phyloP scores from a whole-genome alignment of 2,113 vertebrate genomes.

The Alexandromys fortis region DNA sequence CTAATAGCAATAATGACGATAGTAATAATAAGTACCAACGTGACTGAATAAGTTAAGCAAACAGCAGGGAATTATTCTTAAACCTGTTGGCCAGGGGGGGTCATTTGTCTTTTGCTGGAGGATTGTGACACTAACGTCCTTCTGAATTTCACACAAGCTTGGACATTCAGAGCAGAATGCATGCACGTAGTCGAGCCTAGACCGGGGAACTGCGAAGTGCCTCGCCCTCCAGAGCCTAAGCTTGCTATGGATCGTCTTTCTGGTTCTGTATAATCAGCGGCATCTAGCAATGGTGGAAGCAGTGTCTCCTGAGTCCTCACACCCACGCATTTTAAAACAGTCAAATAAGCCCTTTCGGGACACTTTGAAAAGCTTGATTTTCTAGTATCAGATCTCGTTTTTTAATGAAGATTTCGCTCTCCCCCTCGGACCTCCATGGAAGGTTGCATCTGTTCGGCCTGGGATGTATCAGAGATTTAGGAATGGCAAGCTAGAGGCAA shows the following conservation, averaged over 20 bases:
- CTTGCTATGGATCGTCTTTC: conserved; percentile 28
- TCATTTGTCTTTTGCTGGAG: background rate
- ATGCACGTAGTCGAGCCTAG: background rate
- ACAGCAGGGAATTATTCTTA: conserved; percentile 14
- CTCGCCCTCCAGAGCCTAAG: background rate
- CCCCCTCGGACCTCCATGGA: background rate
- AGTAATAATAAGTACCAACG: background rate
- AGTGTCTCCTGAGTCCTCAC: background rate
- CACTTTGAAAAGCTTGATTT: conserved; percentile 59
- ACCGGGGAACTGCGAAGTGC: background rate
- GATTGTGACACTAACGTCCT: background rate
- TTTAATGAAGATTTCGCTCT: conserved; percentile 60
- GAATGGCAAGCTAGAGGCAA: conserved; percentile 65
- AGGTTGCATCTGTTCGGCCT: conserved; percentile 47
- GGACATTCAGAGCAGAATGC: background rate
- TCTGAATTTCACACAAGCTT: background rate
- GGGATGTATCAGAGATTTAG: conserved; percentile 54
- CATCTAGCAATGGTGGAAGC: conserved; percentile 28
- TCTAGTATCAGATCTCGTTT: conserved; percentile 55
- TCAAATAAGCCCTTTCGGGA: background rate
- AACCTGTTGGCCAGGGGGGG: background rate
- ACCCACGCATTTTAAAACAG: conserved; percentile 1
- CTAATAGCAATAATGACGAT: background rate
- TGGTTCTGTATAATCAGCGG: conserved; percentile 19
- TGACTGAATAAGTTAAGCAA: background rate